Evolutionary conservation across 2,888 invertebrate species (phyloP).

Genomic region (Aphodius sticticus): DNA sequence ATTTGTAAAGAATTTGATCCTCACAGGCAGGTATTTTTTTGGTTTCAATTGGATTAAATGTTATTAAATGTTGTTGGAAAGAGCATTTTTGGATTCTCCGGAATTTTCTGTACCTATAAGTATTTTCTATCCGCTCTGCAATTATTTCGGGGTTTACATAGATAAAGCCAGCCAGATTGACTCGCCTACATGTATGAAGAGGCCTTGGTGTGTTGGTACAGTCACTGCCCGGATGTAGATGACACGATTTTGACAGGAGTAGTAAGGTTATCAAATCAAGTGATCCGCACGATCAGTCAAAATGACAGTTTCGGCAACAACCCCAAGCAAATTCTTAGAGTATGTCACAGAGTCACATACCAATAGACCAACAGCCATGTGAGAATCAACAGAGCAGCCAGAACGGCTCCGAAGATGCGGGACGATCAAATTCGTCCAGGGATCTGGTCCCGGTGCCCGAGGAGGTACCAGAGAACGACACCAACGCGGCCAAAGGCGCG

Average conservation of each 20-base stretch:
- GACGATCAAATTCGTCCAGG: conserved; percentile 12
- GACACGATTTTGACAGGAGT: not conserved
- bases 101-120: too few species aligned
- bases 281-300: conserved; percentile 29
- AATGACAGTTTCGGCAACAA: conserved; percentile 43
- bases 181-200: too few species aligned
- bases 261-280: not conserved
- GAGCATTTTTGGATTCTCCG: too few species aligned
- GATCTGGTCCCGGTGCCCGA: not conserved
- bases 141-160: too few species aligned
- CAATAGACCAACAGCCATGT: conserved; percentile 44
- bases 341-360: conserved; percentile 50
- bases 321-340: conserved; percentile 47
- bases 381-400: conserved; percentile 32
- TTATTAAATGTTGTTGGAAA: too few species aligned
- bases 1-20: too few species aligned
- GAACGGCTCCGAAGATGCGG: conserved; percentile 36
- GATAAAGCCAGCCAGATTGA: too few species aligned
- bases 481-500: not conserved
- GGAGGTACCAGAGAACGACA: conserved; percentile 9
- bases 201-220: too few species aligned
- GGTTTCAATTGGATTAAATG: too few species aligned
- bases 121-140: too few species aligned
- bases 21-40: too few species aligned
- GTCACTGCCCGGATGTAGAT: too few species aligned